phyloP scores from a whole-genome alignment of 2,888 invertebrate species.

The Acanthacorydalis orientalis region DNA sequence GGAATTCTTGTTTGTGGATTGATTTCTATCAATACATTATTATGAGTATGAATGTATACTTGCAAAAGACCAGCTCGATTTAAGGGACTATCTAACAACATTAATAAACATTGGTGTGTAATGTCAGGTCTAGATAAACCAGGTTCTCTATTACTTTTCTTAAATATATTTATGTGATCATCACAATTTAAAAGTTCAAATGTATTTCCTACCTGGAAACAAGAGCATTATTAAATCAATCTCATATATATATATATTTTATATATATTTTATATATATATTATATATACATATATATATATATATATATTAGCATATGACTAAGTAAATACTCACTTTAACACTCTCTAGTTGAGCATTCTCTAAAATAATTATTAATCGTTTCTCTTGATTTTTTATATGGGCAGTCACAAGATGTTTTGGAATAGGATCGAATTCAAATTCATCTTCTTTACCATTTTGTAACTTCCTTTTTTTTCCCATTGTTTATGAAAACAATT shows the following conservation, averaged over 20 bases:
- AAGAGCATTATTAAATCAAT: slow-evolving; percentile 1
- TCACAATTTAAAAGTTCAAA: slow-evolving; percentile 91
- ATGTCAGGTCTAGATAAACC: slow-evolving; percentile 91
- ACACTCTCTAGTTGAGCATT: slow-evolving; percentile 91
- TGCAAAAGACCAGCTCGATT: slow-evolving; percentile 93
- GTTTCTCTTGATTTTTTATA: slow-evolving; percentile 69
- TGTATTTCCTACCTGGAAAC: slow-evolving; percentile 58
- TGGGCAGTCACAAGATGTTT: slow-evolving; percentile 64
- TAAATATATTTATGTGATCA: slow-evolving; percentile 70
- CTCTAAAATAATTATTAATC: slow-evolving; percentile 83
- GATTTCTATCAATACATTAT: slow-evolving; percentile 86
- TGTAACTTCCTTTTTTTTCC: slow-evolving; percentile 27
- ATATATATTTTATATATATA: neutral
- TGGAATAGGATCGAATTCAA: slow-evolving; percentile 62
- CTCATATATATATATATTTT: neutral
- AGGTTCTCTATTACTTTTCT: slow-evolving; percentile 73
- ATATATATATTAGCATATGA: too few species aligned
- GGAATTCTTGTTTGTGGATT: slow-evolving; percentile 96
- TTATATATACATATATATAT: neutral
- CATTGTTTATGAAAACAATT: too few species aligned
- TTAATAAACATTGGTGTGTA: slow-evolving; percentile 89
- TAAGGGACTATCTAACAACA: slow-evolving; percentile 94
- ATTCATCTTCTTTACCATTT: slow-evolving; percentile 41
- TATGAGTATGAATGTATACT: slow-evolving; percentile 82
- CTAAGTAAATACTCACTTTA: slow-evolving; percentile 45